phyloP scores from a whole-genome alignment of 1,140 invertebrate species.

The Parapsyche elsis region DNA sequence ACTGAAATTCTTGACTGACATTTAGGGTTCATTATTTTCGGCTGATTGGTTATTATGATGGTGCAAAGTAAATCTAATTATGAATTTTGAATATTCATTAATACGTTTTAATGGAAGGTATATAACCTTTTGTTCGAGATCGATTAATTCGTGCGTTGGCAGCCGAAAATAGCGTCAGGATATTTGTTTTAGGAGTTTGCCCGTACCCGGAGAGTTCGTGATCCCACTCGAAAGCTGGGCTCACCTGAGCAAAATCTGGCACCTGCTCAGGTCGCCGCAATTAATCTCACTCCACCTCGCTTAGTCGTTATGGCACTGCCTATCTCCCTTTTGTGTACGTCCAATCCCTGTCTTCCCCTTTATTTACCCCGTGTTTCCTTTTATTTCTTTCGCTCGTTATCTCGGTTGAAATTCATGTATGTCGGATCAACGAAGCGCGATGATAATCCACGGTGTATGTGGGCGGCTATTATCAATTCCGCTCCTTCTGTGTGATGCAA shows the following conservation, averaged over 20 bases:
- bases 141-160: neutral
- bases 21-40: too few species aligned
- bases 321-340: neutral
- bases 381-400: neutral
- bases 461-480: too few species aligned
- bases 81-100: too few species aligned
- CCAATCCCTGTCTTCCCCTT: neutral
- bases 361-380: neutral
- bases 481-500: too few species aligned
- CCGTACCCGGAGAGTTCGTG: neutral
- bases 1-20: too few species aligned
- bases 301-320: constrained; percentile 30
- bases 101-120: too few species aligned
- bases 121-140: neutral
- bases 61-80: too few species aligned
- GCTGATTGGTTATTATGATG: too few species aligned
- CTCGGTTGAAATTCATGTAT: neutral
- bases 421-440: neutral
- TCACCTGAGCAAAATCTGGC: constrained; percentile 30
- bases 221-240: neutral
- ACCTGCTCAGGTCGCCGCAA: constrained; percentile 43
- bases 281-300: constrained; percentile 37
- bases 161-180: neutral
- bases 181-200: constrained; percentile 7
- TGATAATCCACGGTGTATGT: too few species aligned